These are phyloP conservation scores for Scomber japonicus DNA, from an alignment of 2,113 vertebrate genomes.

Conservation along the genomic window DNA sequence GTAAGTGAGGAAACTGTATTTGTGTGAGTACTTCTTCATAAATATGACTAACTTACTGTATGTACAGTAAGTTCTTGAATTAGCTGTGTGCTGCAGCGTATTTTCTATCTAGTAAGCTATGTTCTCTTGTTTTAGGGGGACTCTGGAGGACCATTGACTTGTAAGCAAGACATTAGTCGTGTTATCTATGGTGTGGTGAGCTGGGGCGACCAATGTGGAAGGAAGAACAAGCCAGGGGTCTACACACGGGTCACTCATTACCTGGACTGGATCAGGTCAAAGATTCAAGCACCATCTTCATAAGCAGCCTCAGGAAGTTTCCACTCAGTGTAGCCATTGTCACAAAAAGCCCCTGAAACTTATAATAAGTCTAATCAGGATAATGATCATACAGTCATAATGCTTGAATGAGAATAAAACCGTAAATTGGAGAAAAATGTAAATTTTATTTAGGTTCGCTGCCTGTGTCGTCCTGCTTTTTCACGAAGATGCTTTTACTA, in stretches of 20 bases:
- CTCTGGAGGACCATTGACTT: constrained; percentile 94
- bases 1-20: constrained; percentile 75
- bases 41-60: not conserved
- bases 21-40: not conserved
- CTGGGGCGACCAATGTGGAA: constrained; percentile 92
- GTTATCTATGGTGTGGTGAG: constrained; percentile 93
- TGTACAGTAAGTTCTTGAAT: not conserved
- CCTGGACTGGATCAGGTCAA: constrained; percentile 88
- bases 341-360: too few species aligned
- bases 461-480: not conserved
- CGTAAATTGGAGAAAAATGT: not conserved
- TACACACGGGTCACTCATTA: constrained; percentile 89
- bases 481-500: not conserved
- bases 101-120: constrained; percentile 2
- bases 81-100: not conserved
- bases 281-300: constrained; percentile 56
- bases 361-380: not conserved
- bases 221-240: constrained; percentile 91
- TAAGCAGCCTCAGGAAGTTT: constrained; percentile 9
- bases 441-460: not conserved
- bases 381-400: not conserved
- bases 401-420: not conserved
- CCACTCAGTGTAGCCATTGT: not conserved
- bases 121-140: constrained; percentile 88
- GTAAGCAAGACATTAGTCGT: constrained; percentile 74